Percentiles rank a stretch among this genome's conserved stretches.
Conservation (phyloP, 1,140 invertebrate species). For the Globodera rostochiensis region DNA sequence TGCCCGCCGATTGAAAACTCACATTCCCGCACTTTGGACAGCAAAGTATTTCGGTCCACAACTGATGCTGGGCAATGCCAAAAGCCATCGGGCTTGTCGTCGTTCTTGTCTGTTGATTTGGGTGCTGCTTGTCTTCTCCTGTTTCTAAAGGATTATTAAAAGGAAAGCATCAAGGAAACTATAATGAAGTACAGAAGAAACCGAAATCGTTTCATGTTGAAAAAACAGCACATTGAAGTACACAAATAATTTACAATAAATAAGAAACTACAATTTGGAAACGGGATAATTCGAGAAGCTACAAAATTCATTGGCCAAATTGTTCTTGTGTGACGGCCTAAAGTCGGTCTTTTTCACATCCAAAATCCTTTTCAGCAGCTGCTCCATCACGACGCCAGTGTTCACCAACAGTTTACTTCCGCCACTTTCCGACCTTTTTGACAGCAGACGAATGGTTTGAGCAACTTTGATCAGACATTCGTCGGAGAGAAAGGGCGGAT, state of each 20-base stretch:
- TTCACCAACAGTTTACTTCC: constrained; percentile 79
- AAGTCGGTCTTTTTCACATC: constrained; percentile 72
- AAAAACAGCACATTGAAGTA: background rate
- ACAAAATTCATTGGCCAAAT: constrained; percentile 86
- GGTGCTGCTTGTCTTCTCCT: background rate
- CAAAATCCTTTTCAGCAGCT: constrained; percentile 70
- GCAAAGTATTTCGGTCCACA: constrained; percentile 58
- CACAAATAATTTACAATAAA: too few species aligned
- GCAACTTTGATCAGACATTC: constrained; percentile 86
- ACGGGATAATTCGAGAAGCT: constrained; percentile 79
- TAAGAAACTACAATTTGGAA: background rate
- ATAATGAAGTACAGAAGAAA: background rate
- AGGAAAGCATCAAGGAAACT: background rate
- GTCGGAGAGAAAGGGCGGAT: constrained; percentile 89
- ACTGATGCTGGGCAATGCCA: background rate
- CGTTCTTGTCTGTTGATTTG: background rate
- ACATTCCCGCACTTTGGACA: constrained; percentile 53
- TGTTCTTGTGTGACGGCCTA: constrained; percentile 80
- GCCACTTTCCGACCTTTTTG: constrained; percentile 69
- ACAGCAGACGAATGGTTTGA: constrained; percentile 76
- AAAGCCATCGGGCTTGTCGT: background rate
- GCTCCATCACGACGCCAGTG: constrained; percentile 80
- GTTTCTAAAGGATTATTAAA: constrained; percentile 3
- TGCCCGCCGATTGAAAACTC: constrained; percentile 2
- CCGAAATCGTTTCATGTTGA: background rate